Evolutionary conservation across 2,113 vertebrate genomes (phyloP).

Genomic region (Petrocephalus zakoni): DNA sequence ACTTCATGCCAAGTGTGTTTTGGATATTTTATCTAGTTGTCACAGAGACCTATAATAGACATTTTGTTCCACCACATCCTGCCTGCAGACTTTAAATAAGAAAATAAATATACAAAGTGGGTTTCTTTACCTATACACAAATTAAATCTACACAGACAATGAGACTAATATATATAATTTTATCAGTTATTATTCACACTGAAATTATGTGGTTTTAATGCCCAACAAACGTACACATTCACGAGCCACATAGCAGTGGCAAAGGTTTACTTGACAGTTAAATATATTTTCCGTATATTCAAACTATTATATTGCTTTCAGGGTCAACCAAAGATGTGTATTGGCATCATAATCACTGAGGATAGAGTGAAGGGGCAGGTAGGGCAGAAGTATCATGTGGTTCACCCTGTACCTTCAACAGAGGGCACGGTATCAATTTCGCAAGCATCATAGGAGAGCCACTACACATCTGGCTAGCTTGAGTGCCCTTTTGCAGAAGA

Average conservation of each 20-base stretch:
- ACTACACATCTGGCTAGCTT: neutral
- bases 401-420: neutral
- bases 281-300: neutral
- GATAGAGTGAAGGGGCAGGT: neutral
- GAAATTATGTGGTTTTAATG: neutral
- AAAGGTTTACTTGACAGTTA: neutral
- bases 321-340: neutral
- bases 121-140: slow-evolving; percentile 6
- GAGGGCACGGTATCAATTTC: neutral
- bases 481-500: neutral
- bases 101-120: neutral
- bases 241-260: neutral
- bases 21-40: neutral
- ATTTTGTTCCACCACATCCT: neutral
- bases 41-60: neutral
- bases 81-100: neutral
- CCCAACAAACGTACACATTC: slow-evolving; percentile 12
- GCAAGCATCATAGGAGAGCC: neutral
- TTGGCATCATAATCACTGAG: neutral
- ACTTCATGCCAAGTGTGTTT: neutral
- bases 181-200: neutral
- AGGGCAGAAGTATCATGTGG: neutral
- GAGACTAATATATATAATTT: neutral
- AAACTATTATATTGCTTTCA: slow-evolving; percentile 1
- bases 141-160: slow-evolving; percentile 12